Percentiles rank a stretch among this genome's conserved stretches.
Conservation (phyloP, 1,140 invertebrate species). For the Steinernema feltiae region DNA sequence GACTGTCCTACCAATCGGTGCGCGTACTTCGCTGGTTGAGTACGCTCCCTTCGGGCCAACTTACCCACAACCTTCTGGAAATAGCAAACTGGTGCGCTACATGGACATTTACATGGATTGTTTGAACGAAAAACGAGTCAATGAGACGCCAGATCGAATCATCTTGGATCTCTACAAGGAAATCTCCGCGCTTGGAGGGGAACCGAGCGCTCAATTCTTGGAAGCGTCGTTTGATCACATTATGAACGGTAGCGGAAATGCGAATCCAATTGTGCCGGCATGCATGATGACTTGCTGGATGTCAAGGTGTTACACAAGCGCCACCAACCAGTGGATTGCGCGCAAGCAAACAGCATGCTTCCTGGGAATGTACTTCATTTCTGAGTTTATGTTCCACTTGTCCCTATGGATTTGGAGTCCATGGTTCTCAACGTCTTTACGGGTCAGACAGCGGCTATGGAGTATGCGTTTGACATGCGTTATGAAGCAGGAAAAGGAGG, state of each 20-base stretch:
- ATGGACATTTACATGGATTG: background rate
- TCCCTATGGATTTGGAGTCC: background rate
- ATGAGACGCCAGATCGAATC: background rate
- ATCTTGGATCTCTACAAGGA: background rate
- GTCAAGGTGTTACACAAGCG: background rate
- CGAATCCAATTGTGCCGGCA: background rate
- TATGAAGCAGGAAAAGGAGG: background rate
- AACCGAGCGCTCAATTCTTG: background rate
- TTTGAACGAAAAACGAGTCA: background rate
- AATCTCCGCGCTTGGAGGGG: background rate
- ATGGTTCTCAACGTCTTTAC: background rate
- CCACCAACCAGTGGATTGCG: background rate
- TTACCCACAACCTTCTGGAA: background rate
- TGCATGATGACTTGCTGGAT: background rate
- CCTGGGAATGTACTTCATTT: background rate
- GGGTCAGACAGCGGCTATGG: background rate
- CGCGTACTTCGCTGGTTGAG: background rate
- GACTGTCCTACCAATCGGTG: background rate
- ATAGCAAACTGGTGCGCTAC: background rate
- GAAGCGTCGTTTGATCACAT: background rate
- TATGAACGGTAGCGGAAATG: background rate
- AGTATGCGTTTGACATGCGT: background rate
- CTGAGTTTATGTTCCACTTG: background rate
- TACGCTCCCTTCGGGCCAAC: slow-evolving; percentile 6
- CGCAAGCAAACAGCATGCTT: background rate